Base-by-base conservation (phyloP, 2,113 vertebrate species). In the Gambusia holbrooki region DNA sequence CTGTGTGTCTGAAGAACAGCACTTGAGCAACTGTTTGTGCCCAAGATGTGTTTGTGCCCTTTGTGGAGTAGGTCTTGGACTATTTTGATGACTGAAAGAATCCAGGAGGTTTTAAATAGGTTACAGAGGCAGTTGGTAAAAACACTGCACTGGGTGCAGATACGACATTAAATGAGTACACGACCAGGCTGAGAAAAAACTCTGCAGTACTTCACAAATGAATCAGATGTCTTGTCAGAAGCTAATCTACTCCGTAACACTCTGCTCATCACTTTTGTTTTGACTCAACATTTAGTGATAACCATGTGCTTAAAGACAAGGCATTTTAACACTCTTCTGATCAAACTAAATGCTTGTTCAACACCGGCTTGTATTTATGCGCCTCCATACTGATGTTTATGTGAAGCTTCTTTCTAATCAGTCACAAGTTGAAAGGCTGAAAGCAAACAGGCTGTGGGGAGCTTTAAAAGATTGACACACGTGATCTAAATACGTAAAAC, bases 391-490 rank as follows among this genome's bases (percentile, higher is more conserved):
- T 30, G 28, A 28, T 62, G 61, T 62, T 62, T 62, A 58, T 58
- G 25, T 10, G 51, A 58, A 58, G 7, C 25, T 58, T 58, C 51
- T 86, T 87, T 78, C 83, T 65, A 13, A 68, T 42, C 51, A 81
- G 73, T 88, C 71, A 87, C 61, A 60, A 61, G 72, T 76, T 32
- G 29, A 19, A 74, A 61, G 40, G 30, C 22, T 54, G 27, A 71
- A 54, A 70, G 37, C 4, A 71, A 76, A 66, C 73, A 27, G 27
- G 6, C 14, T 15, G 14, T 45, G 27, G 15, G 1, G 29, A 4
- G 40, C 37, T 67, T 4, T 19, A 29, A 68, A 48, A 28, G 37
- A 25, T n/a, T 58, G 51, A 22, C 8, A 10, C 22, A 58, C 17
- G n/a, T 8, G 17, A 54, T 58, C 25, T 7, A n/a, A 9, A 58